A percentile compares a stretch with the other conserved stretches of the same genome.
Conservation (phyloP, 2,888 invertebrate genomes). For the Acronicta leporina region DNA sequence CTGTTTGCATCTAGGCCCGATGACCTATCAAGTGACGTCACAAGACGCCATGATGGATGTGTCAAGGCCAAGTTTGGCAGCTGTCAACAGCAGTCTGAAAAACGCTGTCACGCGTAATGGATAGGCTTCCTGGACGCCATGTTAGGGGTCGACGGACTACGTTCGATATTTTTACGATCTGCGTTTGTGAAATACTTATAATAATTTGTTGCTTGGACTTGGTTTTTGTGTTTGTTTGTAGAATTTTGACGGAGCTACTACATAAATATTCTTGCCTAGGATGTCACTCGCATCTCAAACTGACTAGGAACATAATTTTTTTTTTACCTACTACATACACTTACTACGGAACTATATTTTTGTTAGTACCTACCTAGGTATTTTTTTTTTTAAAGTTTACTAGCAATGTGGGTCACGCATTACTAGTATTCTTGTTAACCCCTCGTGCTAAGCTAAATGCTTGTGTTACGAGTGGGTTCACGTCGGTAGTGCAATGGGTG, state of each 20-base stretch:
- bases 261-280: no score
- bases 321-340: no score
- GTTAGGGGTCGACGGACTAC: conserved; percentile 73
- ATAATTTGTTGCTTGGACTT: conserved; percentile 9
- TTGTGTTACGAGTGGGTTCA: no score
- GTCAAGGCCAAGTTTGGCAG: conserved; percentile 82
- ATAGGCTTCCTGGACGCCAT: conserved; percentile 75
- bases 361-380: no score
- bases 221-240: background rate
- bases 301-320: no score
- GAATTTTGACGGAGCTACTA: background rate
- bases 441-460: no score
- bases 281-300: no score
- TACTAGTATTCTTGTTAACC: no score
- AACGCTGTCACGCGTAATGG: conserved; percentile 85
- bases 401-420: no score
- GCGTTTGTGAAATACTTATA: conserved; percentile 27
- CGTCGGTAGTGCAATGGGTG: no score
- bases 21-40: conserved; percentile 51
- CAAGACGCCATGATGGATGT: conserved; percentile 70
- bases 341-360: no score
- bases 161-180: conserved; percentile 55
- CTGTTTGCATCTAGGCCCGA: conserved; percentile 29
- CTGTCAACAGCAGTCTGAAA: conserved; percentile 75
- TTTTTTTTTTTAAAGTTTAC: no score